Percentiles rank a stretch among this genome's conserved stretches.
Evolutionary conservation across 2,888 invertebrate genomes (phyloP).

Genomic region (Graphium colonna): DNA sequence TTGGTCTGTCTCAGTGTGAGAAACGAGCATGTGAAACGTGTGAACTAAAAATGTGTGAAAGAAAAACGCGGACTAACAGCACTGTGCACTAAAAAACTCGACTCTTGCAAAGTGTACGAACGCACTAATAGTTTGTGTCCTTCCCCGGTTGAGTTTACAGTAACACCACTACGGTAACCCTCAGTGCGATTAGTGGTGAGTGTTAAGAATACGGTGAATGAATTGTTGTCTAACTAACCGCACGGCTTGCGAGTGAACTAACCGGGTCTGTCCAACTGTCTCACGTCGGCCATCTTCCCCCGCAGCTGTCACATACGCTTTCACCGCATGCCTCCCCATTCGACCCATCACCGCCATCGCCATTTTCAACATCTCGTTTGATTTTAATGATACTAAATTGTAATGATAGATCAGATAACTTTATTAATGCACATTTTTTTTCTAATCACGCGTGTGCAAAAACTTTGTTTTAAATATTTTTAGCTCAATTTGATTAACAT

Average conservation of each 20-base stretch:
- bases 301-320: conserved; percentile 21
- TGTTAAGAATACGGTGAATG: conserved; percentile 71
- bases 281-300: conserved; percentile 20
- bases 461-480: neutral
- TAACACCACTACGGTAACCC: conserved; percentile 69
- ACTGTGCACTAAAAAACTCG: conserved; percentile 65
- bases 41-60: conserved; percentile 38
- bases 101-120: conserved; percentile 46
- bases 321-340: conserved; percentile 18
- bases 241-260: conserved; percentile 46
- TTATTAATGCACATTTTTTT: conserved; percentile 14
- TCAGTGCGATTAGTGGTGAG: conserved; percentile 76
- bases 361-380: conserved; percentile 16
- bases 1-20: conserved; percentile 60
- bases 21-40: conserved; percentile 62
- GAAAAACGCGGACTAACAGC: conserved; percentile 68
- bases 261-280: conserved; percentile 29
- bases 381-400: too few species aligned
- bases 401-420: too few species aligned
- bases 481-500: neutral
- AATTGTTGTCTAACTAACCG: conserved; percentile 56
- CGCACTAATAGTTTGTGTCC: conserved; percentile 72
- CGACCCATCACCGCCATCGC: conserved; percentile 20
- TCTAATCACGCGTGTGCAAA: conserved; percentile 22
- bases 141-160: conserved; percentile 66